Conservation (phyloP, 2,797 vertebrate genomes). For the Cuculus canorus region DNA sequence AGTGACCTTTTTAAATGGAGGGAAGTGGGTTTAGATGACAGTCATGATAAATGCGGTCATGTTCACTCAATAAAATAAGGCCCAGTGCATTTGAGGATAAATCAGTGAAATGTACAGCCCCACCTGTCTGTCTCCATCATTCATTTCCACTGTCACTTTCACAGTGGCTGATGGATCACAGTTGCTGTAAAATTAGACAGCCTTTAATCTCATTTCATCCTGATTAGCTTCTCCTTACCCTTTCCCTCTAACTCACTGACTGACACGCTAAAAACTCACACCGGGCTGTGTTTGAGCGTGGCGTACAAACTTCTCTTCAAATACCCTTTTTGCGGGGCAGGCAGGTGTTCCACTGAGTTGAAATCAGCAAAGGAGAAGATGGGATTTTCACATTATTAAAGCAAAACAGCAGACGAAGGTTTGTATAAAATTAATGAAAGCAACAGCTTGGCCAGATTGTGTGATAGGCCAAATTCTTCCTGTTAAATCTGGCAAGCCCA, state of each 20-base stretch:
- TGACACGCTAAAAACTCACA: slow-evolving; percentile 89
- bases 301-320: slow-evolving; percentile 77
- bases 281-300: slow-evolving; percentile 73
- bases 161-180: slow-evolving; percentile 99
- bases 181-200: slow-evolving; percentile 99
- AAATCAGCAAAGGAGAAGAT: slow-evolving; percentile 31
- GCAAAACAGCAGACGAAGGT: slow-evolving; percentile 20
- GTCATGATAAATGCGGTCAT: slow-evolving; percentile 96
- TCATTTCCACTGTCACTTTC: slow-evolving; percentile 99
- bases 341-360: slow-evolving; percentile 53
- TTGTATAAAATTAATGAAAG: background rate
- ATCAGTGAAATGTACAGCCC: slow-evolving; percentile 98
- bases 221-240: slow-evolving; percentile 98
- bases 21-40: slow-evolving; percentile 99
- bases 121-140: slow-evolving; percentile 99
- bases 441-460: background rate
- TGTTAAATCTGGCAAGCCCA: background rate
- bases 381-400: slow-evolving; percentile 33
- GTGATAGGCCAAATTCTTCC: slow-evolving; percentile 26
- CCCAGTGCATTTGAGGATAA: slow-evolving; percentile 94
- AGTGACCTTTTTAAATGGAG: slow-evolving; percentile 91
- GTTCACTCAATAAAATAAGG: slow-evolving; percentile 90
- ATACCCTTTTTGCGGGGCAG: slow-evolving; percentile 67
- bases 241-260: slow-evolving; percentile 97
- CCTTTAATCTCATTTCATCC: slow-evolving; percentile 99